Evolutionary conservation across 2,797 vertebrate genomes (phyloP), one percentile per base, ranked within the genome.

Genomic region (Anisognathus igniventris): DNA sequence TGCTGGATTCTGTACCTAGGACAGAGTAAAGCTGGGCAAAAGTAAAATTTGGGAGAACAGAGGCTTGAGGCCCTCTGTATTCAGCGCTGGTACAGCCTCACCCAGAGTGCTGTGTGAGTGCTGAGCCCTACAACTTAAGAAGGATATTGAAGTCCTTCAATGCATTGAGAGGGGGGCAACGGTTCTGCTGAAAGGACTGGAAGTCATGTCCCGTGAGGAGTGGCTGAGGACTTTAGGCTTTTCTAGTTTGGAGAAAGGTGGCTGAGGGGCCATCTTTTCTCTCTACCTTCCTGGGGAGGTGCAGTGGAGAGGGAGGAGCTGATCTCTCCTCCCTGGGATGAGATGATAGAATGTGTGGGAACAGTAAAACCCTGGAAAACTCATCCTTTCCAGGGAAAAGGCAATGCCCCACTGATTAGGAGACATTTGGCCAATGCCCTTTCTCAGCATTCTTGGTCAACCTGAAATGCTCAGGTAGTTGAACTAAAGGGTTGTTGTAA

Each of bases 1-100:
- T 62, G 16, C 2, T 1, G 4, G 7, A 54, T 62, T 77, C 53
- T 66, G 19, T 13, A 14, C 11, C 25, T 42, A 6, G 14, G 18
- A 33, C 3, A 10, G 27, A 68, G 22, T 47, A 60, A 60, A 0
- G 0, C 14, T 0, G 1, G 35, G 19, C 1, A 17, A 24, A 42
- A 73, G 10, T 33, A 7, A 7, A 8, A 77, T n/a, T 0, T 44
- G 12, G 30, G 35, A 80, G 18, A 67, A 2, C 1, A 67, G 22
- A 7, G 12, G 6, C 20, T 60, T 12, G 7, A 56, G 13, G 82
- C 6, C 17, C 7, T 50, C 24, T 51, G 5, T 45, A 2, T 70
- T 51, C 7, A 57, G 6, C 28, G 30, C 0, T 70, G n/a, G 5
- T 33, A n/a, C 0, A 0, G 28, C 14, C 21, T 76, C 44, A 27